phyloP scores from a whole-genome alignment of 2,113 vertebrate species.

The Nesoenas mayeri region DNA sequence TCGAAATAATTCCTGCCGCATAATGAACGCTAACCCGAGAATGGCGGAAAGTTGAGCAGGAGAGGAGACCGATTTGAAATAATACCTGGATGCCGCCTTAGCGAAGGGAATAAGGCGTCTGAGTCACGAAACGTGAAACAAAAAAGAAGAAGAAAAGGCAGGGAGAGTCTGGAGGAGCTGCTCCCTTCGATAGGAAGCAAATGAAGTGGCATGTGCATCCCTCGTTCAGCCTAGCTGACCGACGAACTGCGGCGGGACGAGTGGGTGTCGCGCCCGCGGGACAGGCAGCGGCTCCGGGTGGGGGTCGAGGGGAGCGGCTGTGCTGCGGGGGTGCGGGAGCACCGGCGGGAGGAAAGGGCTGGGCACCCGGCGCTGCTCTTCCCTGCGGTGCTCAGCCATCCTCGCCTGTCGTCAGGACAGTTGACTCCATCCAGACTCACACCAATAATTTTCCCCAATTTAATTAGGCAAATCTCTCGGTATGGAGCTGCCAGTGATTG shows the following conservation, averaged over 20 bases:
- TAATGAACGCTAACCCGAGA: neutral
- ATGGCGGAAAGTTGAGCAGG: neutral
- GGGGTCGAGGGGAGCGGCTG: neutral
- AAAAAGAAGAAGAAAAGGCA: neutral
- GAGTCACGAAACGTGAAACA: neutral
- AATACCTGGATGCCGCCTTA: neutral
- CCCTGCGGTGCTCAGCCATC: neutral
- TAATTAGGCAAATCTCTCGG: conserved; percentile 46
- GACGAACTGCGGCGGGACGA: neutral
- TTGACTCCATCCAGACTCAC: neutral
- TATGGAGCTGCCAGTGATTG: conserved; percentile 17
- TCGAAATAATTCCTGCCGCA: neutral
- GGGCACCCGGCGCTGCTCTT: neutral
- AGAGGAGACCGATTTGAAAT: neutral
- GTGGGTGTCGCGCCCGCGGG: neutral
- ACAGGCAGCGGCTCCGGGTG: neutral
- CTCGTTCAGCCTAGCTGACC: neutral
- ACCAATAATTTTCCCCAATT: conserved; percentile 22
- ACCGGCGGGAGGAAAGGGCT: neutral
- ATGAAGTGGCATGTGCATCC: neutral
- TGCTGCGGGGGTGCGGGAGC: neutral
- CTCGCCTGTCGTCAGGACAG: neutral
- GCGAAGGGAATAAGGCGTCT: neutral
- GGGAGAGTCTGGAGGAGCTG: neutral
- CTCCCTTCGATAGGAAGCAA: neutral